These are phyloP conservation scores for Oegoconia quadripuncta DNA, from an alignment of 2,888 invertebrate species.

Conservation along the genomic window DNA sequence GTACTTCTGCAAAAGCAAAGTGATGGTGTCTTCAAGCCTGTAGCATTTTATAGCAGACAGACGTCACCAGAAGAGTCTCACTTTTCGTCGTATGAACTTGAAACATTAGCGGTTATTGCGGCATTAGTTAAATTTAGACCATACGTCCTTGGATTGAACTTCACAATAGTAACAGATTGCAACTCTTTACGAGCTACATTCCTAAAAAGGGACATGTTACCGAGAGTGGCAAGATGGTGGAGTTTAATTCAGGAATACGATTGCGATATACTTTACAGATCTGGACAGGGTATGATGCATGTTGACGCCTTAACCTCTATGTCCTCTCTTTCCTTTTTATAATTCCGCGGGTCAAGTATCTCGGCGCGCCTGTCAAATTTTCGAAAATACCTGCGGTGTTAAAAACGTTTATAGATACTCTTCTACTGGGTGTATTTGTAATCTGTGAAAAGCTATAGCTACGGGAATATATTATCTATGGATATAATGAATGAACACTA, in stretches of 20 bases:
- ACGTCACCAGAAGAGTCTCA: slow-evolving; percentile 15
- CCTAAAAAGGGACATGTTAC: slow-evolving; percentile 21
- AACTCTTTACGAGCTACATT: slow-evolving; percentile 5
- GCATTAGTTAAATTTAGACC: slow-evolving; percentile 14
- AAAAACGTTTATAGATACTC: no score
- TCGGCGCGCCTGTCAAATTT: no score
- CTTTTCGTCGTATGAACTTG: slow-evolving; percentile 12
- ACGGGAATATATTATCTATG: no score
- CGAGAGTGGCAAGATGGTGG: slow-evolving; percentile 37
- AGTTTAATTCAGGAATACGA: slow-evolving; percentile 29
- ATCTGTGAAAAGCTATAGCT: no score
- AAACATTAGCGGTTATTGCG: slow-evolving; percentile 12
- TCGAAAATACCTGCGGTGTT: no score
- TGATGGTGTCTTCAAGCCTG: slow-evolving; percentile 1
- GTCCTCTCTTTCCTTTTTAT: no score
- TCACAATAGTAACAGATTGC: slow-evolving; percentile 19
- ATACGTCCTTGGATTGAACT: slow-evolving; percentile 15
- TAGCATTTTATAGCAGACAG: slow-evolving; percentile 12
- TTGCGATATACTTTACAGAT: slow-evolving; percentile 26
- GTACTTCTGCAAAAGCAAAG: slow-evolving; percentile 28
- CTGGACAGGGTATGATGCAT: slow-evolving; percentile 27
- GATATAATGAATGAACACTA: no score
- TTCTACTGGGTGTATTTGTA: no score
- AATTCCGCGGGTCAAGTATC: no score
- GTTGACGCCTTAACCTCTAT: no score